Evolutionary conservation across 2,797 vertebrate genomes (phyloP), one percentile per base, ranked within the genome.

Genomic region (Ciconia nigra): DNA sequence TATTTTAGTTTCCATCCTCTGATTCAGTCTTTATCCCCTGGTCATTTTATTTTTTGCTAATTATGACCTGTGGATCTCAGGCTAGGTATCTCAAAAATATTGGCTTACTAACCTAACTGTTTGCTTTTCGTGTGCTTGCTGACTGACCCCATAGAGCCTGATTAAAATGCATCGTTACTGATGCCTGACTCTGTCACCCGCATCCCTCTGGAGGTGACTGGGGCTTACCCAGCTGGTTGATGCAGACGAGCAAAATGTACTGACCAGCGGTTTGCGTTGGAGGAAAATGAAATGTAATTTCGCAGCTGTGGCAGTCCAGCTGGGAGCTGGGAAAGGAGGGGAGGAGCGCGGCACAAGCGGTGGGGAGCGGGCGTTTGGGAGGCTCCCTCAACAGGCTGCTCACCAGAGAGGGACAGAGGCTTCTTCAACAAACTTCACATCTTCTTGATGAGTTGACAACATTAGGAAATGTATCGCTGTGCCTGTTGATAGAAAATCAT

Each of bases 401-500:
- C 37, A 41, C 72, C 58, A 8, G 42, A 25, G 8, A 29, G 54
- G 79, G 87, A 62, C 52, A 61, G 79, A 93, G 61, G n/a, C 91
- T 90, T 73, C 83, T 70, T 79, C 82, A 96, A 66, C 69, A 90
- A 81, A 69, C 25, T 14, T 57, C 46, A 3, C 51, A 17, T 92
- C 37, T 61, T 42, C 76, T 46, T 65, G 72, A 70, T 90, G 70
- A 65, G 51, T 42, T 90, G 69, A 67, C 51, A 80, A 54, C 33
- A 26, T 73, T 81, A 76, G 79, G 89, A 85, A 89, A 90, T 46
- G 47, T 67, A 81, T 73, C 18, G 35, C 79, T 93, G 26, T 67
- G 78, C 59, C 72, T 46, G 54, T 26, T 90, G 86, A 83, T 83
- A 81, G 76, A 90, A 95, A 93, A 92, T 77, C 90, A 61, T 71